Conservation (phyloP, 2,113 vertebrate species). For the Hypocryptadius cinnamomeus region DNA sequence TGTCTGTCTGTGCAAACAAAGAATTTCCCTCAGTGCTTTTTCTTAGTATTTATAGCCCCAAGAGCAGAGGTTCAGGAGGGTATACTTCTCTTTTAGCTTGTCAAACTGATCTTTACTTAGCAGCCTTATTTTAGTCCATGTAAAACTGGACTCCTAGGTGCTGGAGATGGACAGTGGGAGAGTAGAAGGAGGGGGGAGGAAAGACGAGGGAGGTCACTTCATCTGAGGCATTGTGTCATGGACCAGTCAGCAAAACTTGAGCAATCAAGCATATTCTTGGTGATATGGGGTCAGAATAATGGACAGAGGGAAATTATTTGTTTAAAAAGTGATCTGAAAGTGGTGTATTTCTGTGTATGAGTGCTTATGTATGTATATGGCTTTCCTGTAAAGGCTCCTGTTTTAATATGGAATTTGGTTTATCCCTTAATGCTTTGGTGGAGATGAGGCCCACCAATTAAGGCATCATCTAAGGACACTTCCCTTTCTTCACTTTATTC, state of each 20-base stretch:
- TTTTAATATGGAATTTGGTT: background rate
- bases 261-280: background rate
- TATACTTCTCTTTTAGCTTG: background rate
- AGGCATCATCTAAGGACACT: background rate
- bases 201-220: background rate
- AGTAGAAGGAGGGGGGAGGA: background rate
- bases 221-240: background rate
- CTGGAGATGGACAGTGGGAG: background rate
- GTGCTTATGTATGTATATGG: background rate
- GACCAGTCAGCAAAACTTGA: background rate
- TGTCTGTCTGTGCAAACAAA: conserved; percentile 30
- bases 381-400: background rate
- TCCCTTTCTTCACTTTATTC: background rate
- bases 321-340: background rate
- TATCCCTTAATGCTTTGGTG: background rate
- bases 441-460: background rate
- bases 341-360: background rate
- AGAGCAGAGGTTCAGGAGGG: background rate
- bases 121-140: background rate
- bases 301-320: background rate
- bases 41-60: conserved; percentile 24
- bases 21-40: conserved; percentile 14
- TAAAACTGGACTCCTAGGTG: background rate
- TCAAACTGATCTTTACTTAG: conserved; percentile 38
- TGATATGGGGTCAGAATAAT: background rate